phyloP scores from a whole-genome alignment of 1,140 invertebrate genomes.

The Triops longicaudatus region DNA sequence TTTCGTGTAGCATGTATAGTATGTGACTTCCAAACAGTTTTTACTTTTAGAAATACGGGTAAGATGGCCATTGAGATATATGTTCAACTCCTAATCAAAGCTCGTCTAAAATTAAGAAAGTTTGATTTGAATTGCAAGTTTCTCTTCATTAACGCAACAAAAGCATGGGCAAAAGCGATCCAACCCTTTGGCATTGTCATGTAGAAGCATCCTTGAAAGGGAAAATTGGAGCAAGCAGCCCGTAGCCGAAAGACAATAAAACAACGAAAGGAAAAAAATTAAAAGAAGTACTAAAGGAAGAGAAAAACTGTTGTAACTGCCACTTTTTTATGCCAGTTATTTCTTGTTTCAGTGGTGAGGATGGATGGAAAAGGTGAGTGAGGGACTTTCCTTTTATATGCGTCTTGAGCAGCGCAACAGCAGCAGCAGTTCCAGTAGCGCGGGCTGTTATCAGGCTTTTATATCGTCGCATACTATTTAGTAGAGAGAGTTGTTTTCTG shows the following conservation, averaged over 20 bases:
- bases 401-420: too few species aligned
- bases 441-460: neutral
- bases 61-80: too few species aligned
- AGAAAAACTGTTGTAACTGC: neutral
- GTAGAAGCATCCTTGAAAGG: conserved; percentile 11
- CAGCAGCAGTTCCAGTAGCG: neutral
- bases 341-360: neutral
- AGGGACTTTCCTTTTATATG: neutral
- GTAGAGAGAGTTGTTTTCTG: neutral
- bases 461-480: neutral
- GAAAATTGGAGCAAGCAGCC: neutral
- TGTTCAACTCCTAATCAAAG: too few species aligned
- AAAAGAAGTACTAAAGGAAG: neutral
- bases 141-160: neutral
- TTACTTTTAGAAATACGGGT: too few species aligned
- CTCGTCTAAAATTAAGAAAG: neutral
- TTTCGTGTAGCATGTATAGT: too few species aligned
- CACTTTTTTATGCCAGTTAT: neutral
- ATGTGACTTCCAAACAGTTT: too few species aligned
- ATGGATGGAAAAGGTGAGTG: neutral
- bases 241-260: neutral
- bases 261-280: neutral
- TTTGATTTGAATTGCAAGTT: neutral
- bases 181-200: neutral
- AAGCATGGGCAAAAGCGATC: conserved; percentile 6